Evolutionary conservation across 2,888 invertebrate genomes (phyloP).

Genomic region (Diarsia rubi): DNA sequence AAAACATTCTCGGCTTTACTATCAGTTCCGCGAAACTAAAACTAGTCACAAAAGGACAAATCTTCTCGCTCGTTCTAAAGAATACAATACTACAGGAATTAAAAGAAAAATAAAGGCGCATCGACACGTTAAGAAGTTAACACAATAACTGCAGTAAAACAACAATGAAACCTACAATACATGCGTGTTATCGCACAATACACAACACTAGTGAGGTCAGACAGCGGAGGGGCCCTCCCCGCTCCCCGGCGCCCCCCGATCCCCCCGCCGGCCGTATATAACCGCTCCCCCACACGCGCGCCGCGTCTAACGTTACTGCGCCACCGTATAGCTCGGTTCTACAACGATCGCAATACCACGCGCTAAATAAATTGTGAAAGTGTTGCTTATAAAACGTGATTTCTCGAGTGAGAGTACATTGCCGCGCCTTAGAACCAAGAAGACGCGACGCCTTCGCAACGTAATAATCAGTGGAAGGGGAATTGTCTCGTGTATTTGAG

Average conservation of each 20-base stretch:
- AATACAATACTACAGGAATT: slow-evolving; percentile 14
- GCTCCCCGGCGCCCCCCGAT: slow-evolving; percentile 65
- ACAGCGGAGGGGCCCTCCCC: slow-evolving; percentile 70
- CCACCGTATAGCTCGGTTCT: slow-evolving; percentile 81
- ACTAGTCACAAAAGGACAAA: slow-evolving; percentile 17
- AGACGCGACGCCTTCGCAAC: slow-evolving; percentile 70
- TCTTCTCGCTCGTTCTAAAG: slow-evolving; percentile 1
- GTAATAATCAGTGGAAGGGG: slow-evolving; percentile 79
- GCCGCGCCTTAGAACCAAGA: slow-evolving; percentile 69
- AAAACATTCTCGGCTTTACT: slow-evolving; percentile 18
- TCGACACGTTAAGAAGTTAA: slow-evolving; percentile 39
- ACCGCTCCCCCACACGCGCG: slow-evolving; percentile 83
- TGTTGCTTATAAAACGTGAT: slow-evolving; percentile 84
- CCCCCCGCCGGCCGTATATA: slow-evolving; percentile 80
- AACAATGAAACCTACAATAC: slow-evolving; percentile 61
- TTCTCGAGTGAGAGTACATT: slow-evolving; percentile 87
- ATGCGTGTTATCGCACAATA: slow-evolving; percentile 66
- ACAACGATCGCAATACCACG: slow-evolving; percentile 79
- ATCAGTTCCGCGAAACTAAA: slow-evolving; percentile 16
- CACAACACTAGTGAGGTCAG: slow-evolving; percentile 84
- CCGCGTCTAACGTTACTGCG: slow-evolving; percentile 86
- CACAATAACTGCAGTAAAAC: slow-evolving; percentile 56
- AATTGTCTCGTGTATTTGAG: slow-evolving; percentile 82
- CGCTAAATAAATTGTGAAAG: slow-evolving; percentile 88
- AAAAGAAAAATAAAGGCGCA: slow-evolving; percentile 34